Evolutionary conservation across 2,888 invertebrate genomes (phyloP), one percentile per base, ranked within the genome.

Genomic region (Tuberolachnus salignus): DNA sequence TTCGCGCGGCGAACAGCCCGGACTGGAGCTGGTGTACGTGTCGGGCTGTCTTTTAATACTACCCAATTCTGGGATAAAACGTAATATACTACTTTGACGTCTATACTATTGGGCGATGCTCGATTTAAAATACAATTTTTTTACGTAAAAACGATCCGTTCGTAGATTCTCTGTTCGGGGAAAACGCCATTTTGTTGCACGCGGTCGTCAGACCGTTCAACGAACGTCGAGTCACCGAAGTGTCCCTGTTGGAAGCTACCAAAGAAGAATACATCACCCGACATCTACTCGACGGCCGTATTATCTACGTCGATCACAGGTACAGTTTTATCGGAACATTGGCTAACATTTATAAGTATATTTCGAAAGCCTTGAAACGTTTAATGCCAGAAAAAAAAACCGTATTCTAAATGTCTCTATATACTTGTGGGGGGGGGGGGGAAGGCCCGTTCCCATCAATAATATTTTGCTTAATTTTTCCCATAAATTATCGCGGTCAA

Each of bases 231-330:
- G 89, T 93, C 69, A 90, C 91, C 49, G 89, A 90, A 83, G 86
- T 90, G 74, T 87, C 88, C 11, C 84, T 91, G 63, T 85, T 91
- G 80, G 91, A 92, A 83, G 89, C 90, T 10, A 89, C 89, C 80
- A 91, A 92, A 83, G 91, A 95, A 84, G 95, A 96, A 85, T 97
- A 96, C 86, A 91, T 93, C 84, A 95, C 95, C 0, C 89, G 95
- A 82, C 96, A 97, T 86, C 88, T 93, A 80, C 90, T 95, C 73
- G 95, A 95, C 87, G 95, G 96, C 0, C 89, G 92, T 66, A 95
- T 97, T 82, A 91, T 95, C 70, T 94, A 92, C 85, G 93, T 94
- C 85, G 97, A 97, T 85, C 95, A 95, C 85, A 86, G 87, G 87
- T 87, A 82, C 80, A 19, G 9, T 34, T 42, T 69, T 46, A n/a